Conservation (phyloP, 2,797 vertebrate species). For the Ptychadena robeensis region DNA sequence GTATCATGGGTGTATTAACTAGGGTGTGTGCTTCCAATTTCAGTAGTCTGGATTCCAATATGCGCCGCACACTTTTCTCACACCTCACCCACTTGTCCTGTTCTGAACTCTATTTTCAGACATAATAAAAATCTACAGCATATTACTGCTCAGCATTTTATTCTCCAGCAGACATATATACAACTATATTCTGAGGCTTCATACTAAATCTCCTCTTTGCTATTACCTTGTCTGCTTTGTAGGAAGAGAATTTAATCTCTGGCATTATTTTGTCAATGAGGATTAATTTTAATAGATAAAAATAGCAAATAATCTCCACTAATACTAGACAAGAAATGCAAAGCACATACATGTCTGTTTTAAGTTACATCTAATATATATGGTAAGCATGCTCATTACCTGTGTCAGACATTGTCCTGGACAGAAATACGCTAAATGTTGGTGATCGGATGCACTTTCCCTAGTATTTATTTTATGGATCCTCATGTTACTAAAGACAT, state of each 20-base stretch:
- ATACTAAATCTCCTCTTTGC: background rate
- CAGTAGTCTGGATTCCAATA: conserved; percentile 42
- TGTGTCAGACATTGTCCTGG: conserved; percentile 16
- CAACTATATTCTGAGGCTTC: background rate
- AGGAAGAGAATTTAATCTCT: background rate
- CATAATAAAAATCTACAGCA: conserved; percentile 28
- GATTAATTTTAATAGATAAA: conserved; percentile 30
- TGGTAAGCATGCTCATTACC: conserved; percentile 12
- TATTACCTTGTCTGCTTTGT: conserved; percentile 19
- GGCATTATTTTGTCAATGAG: conserved; percentile 34
- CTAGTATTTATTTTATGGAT: conserved; percentile 26
- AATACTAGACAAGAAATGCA: conserved; percentile 29
- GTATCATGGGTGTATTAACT: conserved; percentile 49
- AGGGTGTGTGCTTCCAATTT: conserved; percentile 47
- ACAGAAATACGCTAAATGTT: conserved; percentile 10
- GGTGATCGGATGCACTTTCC: conserved; percentile 3
- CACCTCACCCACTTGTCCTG: conserved; percentile 52
- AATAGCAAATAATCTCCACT: conserved; percentile 48
- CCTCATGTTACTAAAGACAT: conserved; percentile 5
- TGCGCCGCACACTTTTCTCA: conserved; percentile 26
- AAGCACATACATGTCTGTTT: conserved; percentile 36
- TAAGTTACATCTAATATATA: conserved; percentile 26
- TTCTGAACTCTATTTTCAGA: conserved; percentile 41
- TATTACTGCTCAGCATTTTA: background rate
- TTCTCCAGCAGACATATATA: background rate